Conservation (phyloP, 2,797 vertebrate genomes). For the Spinus pinus region DNA sequence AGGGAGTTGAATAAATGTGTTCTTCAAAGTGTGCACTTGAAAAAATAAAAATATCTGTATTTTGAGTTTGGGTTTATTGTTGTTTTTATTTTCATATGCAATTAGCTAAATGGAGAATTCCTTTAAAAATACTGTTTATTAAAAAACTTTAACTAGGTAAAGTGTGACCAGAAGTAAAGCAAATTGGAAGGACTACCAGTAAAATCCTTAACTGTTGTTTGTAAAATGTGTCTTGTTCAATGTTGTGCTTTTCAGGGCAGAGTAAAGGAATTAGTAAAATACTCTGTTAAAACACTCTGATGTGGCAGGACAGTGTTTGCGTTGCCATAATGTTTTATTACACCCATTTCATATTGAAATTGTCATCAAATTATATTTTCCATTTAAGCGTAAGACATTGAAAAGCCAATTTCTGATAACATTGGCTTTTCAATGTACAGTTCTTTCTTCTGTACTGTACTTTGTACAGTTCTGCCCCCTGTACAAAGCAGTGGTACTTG, state of each 20-base stretch:
- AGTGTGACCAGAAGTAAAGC: not conserved
- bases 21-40: not conserved
- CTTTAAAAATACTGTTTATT: not conserved
- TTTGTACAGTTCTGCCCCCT: too few species aligned
- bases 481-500: not conserved
- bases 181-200: not conserved
- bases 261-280: not conserved
- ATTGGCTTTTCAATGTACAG: too few species aligned
- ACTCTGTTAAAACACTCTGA: not conserved
- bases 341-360: not conserved
- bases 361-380: not conserved
- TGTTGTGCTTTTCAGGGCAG: not conserved
- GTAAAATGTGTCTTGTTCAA: not conserved
- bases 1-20: not conserved
- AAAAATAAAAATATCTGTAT: not conserved
- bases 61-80: not conserved
- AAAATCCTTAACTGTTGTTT: not conserved
- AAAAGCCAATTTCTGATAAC: not conserved
- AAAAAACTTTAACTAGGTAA: not conserved
- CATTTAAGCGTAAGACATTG: not conserved
- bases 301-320: not conserved
- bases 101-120: not conserved
- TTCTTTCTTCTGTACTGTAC: too few species aligned
- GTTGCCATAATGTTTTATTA: not conserved
- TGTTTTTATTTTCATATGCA: not conserved